These are phyloP conservation scores for Phalloptychus januarius DNA, from an alignment of 2,797 vertebrate species.

Conservation along the genomic window DNA sequence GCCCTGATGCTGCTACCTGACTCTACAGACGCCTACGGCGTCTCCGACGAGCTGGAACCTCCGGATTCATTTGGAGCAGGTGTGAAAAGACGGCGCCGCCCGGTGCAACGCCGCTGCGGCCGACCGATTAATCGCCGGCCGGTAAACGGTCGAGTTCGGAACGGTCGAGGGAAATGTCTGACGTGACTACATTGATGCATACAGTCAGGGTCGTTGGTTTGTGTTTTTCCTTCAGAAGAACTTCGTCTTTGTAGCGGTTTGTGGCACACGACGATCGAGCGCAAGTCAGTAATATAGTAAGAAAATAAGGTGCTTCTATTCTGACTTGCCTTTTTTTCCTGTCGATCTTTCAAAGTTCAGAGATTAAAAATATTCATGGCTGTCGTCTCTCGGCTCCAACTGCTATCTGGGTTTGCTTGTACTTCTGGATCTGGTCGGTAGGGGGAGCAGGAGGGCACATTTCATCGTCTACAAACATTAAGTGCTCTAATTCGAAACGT, in stretches of 20 bases:
- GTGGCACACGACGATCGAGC: constrained; percentile 73
- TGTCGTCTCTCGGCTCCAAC: constrained; percentile 58
- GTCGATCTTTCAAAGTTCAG: constrained; percentile 37
- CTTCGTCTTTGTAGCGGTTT: constrained; percentile 67
- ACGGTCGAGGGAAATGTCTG: constrained; percentile 71
- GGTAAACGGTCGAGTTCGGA: constrained; percentile 62
- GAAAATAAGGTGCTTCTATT: constrained; percentile 85
- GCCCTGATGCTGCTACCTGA: constrained; percentile 60
- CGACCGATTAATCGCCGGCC: constrained; percentile 3
- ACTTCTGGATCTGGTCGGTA: constrained; percentile 47
- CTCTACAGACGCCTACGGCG: constrained; percentile 60
- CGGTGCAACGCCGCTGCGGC: constrained; percentile 1
- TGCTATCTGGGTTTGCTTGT: constrained; percentile 47
- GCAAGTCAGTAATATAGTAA: constrained; percentile 76
- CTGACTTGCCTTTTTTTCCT: constrained; percentile 68
- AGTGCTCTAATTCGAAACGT: constrained; percentile 67
- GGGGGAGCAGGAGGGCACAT: constrained; percentile 39
- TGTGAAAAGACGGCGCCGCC: constrained; percentile 42
- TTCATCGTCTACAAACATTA: constrained; percentile 65
- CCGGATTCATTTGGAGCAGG: constrained; percentile 59
- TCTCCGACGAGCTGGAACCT: constrained; percentile 50
- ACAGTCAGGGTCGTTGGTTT: constrained; percentile 65
- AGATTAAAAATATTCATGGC: constrained; percentile 44
- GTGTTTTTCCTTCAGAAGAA: constrained; percentile 65
- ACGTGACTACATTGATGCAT: constrained; percentile 72